Percentiles rank a stretch among this genome's conserved stretches.
phyloP scores from a whole-genome alignment of 2,888 invertebrate species.

The Abrostola tripartita region DNA sequence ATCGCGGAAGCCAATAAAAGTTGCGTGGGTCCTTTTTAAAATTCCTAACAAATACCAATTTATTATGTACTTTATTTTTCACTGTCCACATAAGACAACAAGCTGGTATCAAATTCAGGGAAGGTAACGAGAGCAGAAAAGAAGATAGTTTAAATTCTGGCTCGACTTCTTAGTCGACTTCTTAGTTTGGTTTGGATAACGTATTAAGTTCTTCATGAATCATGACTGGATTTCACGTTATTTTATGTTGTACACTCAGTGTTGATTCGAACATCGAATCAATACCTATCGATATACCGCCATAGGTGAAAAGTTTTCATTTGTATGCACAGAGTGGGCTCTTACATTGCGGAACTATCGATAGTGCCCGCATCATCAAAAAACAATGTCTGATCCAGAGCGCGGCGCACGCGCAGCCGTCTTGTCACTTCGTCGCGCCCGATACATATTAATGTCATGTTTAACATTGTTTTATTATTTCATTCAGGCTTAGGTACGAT shows the following conservation, averaged over 20 bases:
- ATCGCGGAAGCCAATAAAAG: slow-evolving; percentile 32
- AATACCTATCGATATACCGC: slow-evolving; percentile 46
- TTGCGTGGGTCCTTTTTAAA: slow-evolving; percentile 36
- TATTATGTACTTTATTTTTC: slow-evolving; percentile 27
- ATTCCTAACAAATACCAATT: slow-evolving; percentile 35
- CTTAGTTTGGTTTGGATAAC: too few relatives aligned
- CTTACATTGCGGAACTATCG: slow-evolving; percentile 71
- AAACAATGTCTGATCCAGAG: slow-evolving; percentile 70
- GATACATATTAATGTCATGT: slow-evolving; percentile 81
- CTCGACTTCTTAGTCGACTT: too few relatives aligned
- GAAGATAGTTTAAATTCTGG: too few relatives aligned
- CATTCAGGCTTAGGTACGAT: slow-evolving; percentile 14
- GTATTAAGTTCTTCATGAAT: too few relatives aligned
- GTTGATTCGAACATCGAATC: slow-evolving; percentile 12
- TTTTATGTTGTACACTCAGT: background rate
- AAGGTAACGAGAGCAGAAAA: too few relatives aligned
- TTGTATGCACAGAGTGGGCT: slow-evolving; percentile 76
- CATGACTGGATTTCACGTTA: too few relatives aligned
- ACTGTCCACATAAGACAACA: slow-evolving; percentile 4
- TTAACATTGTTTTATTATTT: slow-evolving; percentile 64
- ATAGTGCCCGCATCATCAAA: slow-evolving; percentile 78
- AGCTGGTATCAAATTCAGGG: background rate
- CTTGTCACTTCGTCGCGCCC: slow-evolving; percentile 65
- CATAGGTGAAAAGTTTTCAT: slow-evolving; percentile 70
- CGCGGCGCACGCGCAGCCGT: slow-evolving; percentile 79